Evolutionary conservation across 2,113 vertebrate genomes (phyloP).

Genomic region (Gavia stellata): DNA sequence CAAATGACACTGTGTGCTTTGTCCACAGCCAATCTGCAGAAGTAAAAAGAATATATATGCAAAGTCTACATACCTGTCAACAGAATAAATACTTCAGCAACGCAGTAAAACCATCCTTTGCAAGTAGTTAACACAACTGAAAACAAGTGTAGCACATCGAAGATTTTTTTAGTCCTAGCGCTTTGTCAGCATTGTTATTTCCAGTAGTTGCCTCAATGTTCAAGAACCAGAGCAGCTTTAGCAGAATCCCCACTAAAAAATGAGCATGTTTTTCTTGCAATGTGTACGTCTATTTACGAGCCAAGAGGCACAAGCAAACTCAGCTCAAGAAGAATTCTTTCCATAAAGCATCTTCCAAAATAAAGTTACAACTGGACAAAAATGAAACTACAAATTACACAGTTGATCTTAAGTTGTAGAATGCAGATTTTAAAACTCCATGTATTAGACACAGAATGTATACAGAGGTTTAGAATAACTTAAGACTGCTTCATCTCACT

Average conservation of each 20-base stretch:
- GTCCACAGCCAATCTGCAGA: neutral
- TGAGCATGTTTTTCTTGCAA: neutral
- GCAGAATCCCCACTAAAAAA: neutral
- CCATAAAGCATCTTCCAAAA: neutral
- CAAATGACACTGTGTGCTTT: neutral
- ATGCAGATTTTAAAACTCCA: neutral
- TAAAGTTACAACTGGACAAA: neutral
- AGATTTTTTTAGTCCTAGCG: neutral
- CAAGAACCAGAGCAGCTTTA: neutral
- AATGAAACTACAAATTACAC: neutral
- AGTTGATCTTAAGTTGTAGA: neutral
- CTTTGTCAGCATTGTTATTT: neutral
- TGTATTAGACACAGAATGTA: neutral
- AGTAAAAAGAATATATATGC: neutral
- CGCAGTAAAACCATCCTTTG: neutral
- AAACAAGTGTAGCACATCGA: neutral
- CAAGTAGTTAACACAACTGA: neutral
- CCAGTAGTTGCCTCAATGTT: neutral
- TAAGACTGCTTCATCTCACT: neutral
- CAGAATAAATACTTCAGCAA: neutral
- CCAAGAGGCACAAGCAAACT: neutral
- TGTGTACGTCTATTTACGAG: neutral
- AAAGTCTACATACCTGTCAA: neutral
- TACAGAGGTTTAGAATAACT: neutral
- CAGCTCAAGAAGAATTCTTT: neutral